Base-by-base conservation (phyloP, 2,797 vertebrate genomes). In the Enteromius treurensis region DNA sequence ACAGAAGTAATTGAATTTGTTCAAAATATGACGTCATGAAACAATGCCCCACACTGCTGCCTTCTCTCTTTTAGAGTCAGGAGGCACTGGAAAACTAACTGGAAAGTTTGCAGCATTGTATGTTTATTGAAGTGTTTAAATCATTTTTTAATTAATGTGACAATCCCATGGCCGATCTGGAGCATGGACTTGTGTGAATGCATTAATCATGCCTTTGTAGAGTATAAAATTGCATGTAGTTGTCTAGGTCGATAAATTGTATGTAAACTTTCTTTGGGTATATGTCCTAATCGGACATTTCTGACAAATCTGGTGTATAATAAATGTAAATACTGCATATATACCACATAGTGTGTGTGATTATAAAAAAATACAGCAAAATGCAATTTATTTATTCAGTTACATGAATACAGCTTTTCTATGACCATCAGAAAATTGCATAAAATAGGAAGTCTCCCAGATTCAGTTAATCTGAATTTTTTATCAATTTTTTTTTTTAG, bases 301-400 rank as follows among this genome's bases (percentile, higher is more conserved):
- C 75, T 82, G 62, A 69, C 69, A 51, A 86, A 86, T 82, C 81
- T 81, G 75, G 84, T 86, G 86, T 88, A 88, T 55, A 86, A 73
- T 88, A 88, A 86, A 82, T 88, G 84, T 84, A 82, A 88, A 86
- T 84, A 81, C 78, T 73, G 55, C 53, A 67, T 17, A 60, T 68
- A 34, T 21, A 65, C 21, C 23, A 29, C 9, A 9, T 3, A 11
- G 26, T 14, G 32, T 42, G 1, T 60, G 4, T 60, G 4, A 81
- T 45, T 47, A 45, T 37, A 53, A 0, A 15, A n/a, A 53, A 37
- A 55, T 37, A n/a, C 19, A 55, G n/a, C 5, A 17, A 55, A 53
- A 74, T 34, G 26, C 1, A 21, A 14, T 53, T 49, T 5, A 73
- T 51, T 3, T 9, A 5, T 71, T 47, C 15, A 49, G 17, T 49